Evolutionary conservation across 2,113 vertebrate genomes (phyloP).

Genomic region (Formicarius rufipectus): DNA sequence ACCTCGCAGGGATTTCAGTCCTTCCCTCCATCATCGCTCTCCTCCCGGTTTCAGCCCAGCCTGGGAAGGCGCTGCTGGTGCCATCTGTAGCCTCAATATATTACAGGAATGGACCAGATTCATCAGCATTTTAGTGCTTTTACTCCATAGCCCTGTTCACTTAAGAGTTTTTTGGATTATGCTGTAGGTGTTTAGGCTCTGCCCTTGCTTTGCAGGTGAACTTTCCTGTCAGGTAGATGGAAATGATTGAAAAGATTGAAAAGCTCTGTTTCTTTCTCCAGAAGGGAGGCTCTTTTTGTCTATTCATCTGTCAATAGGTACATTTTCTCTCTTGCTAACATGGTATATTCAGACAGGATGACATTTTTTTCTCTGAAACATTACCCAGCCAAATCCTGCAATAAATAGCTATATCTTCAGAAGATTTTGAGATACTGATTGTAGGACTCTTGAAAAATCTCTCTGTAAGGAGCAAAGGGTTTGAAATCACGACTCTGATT

Average conservation of each 20-base stretch:
- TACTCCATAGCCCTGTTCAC: background rate
- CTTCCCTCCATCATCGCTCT: background rate
- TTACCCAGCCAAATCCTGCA: slow-evolving; percentile 31
- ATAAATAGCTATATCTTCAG: slow-evolving; percentile 33
- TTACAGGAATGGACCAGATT: slow-evolving; percentile 8
- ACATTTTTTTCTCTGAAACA: slow-evolving; percentile 38
- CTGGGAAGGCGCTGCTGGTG: background rate
- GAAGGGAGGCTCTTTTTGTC: background rate
- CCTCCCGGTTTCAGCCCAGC: background rate
- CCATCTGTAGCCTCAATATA: background rate
- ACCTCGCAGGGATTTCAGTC: background rate
- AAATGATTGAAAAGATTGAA: slow-evolving; percentile 55
- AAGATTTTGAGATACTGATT: slow-evolving; percentile 46
- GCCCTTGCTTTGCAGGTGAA: slow-evolving; percentile 8
- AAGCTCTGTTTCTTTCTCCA: background rate
- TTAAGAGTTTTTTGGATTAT: slow-evolving; percentile 44
- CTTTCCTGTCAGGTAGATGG: slow-evolving; percentile 17
- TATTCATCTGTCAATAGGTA: slow-evolving; percentile 7
- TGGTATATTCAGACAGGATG: slow-evolving; percentile 21
- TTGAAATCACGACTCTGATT: slow-evolving; percentile 25
- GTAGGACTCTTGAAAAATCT: slow-evolving; percentile 56
- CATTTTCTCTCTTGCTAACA: slow-evolving; percentile 45
- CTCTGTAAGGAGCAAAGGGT: slow-evolving; percentile 18
- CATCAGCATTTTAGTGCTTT: slow-evolving; percentile 2
- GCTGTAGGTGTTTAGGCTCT: slow-evolving; percentile 19